Percentiles rank a stretch among this genome's conserved stretches.
Conservation (phyloP, 2,113 vertebrate genomes). For the Nettapus auritus region DNA sequence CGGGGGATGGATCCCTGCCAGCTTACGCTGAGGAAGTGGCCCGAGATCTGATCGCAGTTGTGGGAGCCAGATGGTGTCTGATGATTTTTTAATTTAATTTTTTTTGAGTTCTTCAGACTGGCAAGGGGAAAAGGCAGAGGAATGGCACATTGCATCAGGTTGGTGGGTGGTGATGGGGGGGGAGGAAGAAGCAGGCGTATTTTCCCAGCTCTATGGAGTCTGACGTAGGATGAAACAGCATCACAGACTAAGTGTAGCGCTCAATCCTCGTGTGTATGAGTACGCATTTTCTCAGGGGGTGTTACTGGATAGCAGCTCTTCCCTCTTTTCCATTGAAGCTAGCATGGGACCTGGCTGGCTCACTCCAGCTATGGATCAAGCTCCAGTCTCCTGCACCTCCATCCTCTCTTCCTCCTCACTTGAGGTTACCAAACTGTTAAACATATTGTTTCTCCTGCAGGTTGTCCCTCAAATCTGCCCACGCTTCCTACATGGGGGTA, state of each 20-base stretch:
- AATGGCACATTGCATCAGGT: not conserved
- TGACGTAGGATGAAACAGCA: not conserved
- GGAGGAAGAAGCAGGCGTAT: not conserved
- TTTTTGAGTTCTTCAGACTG: not conserved
- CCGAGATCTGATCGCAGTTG: not conserved
- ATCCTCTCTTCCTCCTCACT: not conserved
- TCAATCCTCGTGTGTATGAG: not conserved
- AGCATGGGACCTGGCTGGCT: not conserved
- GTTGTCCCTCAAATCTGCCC: not conserved
- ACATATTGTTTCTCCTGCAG: not conserved
- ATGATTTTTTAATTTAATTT: no score
- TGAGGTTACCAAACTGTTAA: not conserved
- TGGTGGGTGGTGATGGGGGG: not conserved
- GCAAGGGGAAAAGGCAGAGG: not conserved
- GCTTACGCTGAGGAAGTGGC: not conserved
- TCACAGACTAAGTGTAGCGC: not conserved
- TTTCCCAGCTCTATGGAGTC: not conserved
- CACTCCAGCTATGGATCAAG: not conserved
- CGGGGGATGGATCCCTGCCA: not conserved
- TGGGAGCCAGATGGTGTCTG: conserved; percentile 3
- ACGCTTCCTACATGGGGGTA: not conserved
- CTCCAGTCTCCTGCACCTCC: not conserved
- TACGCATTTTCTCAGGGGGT: not conserved
- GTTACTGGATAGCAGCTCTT: not conserved
- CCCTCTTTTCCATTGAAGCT: not conserved